phyloP scores from a whole-genome alignment of 1,140 invertebrate species.

The Aphelinus atriplicis region DNA sequence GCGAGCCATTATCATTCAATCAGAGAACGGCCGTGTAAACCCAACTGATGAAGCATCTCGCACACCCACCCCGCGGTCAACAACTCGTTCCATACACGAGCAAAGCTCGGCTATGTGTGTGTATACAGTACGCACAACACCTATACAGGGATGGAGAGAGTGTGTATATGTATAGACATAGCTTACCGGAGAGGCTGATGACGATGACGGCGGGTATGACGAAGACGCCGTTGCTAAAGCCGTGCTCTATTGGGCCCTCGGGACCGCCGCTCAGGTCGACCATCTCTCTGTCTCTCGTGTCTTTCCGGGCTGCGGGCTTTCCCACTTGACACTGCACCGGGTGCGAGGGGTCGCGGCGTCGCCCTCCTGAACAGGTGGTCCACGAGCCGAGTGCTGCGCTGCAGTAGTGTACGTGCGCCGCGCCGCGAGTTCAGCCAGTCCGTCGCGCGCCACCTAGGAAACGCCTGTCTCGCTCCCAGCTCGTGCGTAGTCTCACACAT shows the following conservation, averaged over 20 bases:
- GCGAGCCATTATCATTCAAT: too few relatives aligned
- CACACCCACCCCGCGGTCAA: too few relatives aligned
- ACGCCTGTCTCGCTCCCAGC: background rate
- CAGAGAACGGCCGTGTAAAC: too few relatives aligned
- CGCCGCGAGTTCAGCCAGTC: background rate
- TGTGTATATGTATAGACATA: background rate
- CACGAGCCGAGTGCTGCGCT: background rate
- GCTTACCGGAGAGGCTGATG: conserved; percentile 76
- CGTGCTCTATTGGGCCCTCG: conserved; percentile 79
- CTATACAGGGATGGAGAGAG: too few relatives aligned
- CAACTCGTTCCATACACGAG: too few relatives aligned
- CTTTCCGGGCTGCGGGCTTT: background rate
- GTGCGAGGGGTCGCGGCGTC: too few relatives aligned
- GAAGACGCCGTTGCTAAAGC: conserved; percentile 82
- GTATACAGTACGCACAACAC: too few relatives aligned
- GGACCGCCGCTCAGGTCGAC: conserved; percentile 74
- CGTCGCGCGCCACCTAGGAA: conserved; percentile 5
- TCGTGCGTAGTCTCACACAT: too few relatives aligned
- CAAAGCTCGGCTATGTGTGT: too few relatives aligned
- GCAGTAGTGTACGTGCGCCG: background rate
- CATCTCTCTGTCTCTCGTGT: conserved; percentile 58
- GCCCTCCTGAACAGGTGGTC: background rate
- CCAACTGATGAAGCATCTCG: too few relatives aligned
- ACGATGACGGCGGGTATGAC: conserved; percentile 80
- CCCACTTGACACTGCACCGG: background rate